Base-by-base conservation (phyloP, 2,113 vertebrate species). In the Atlantisia rogersi region DNA sequence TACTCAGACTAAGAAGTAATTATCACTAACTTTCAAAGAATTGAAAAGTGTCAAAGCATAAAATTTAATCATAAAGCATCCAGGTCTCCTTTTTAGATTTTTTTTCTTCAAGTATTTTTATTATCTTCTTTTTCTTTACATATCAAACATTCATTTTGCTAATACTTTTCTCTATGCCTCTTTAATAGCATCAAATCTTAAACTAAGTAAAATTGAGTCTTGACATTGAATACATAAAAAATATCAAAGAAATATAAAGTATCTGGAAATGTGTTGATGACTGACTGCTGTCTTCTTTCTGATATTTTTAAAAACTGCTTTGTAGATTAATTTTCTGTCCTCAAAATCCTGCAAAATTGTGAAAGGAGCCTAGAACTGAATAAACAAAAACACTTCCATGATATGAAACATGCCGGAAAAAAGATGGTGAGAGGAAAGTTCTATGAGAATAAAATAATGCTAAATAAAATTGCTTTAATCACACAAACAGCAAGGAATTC, bases 21-120 rank as follows among this genome's bases (percentile, higher is more conserved):
- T 91, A 86, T 92, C 71, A 25, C 22, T 81, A 80, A 42, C 52
- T 92, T 93, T 96, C 68, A 88, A 80, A 92, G 82, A 95, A 88
- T 26, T 94, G 42, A 93, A 67, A 77, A 92, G 5, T 83, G 68
- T 63, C 79, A 96, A 94, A 92, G 68, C 71, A 90, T 78, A 70
- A 92, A 83, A 96, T 83, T 74, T 92, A 95, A 88, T 93, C 88
- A 78, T 88, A 90, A 90, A 86, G 18, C 20, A 90, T 40, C 17
- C n/a, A 67, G 11, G 35, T 44, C 44, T 58, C 9, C 18, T 67
- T 50, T 52, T 87, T 6, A 15, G 24, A 52, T 95, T 77, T 95
- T 88, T 48, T 48, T 96, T 90, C 26, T 88, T 80, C 46, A 95
- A 74, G 42, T 52, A 65, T 90, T 95, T 82, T 37, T 90, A 62